Evolutionary conservation across 2,797 vertebrate species (phyloP).

Genomic region (Liparis tanakae): DNA sequence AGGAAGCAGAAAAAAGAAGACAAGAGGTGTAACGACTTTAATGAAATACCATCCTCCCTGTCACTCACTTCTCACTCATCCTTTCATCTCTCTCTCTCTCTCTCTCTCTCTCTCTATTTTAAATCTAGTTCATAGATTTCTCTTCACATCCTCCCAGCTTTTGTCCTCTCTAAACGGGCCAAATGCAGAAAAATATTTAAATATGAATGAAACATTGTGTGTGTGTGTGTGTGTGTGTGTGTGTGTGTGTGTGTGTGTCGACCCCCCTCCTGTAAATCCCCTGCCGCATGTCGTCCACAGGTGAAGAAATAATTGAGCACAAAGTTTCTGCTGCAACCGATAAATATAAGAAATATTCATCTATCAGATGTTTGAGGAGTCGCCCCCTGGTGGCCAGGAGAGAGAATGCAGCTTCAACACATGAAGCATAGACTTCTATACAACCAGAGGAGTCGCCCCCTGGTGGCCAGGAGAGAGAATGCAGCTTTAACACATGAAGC

Average conservation of each 20-base stretch:
- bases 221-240: too few relatives aligned
- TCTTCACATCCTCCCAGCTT: constrained; percentile 7
- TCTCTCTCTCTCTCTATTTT: neutral
- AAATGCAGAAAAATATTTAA: neutral
- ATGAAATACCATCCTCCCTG: constrained; percentile 42
- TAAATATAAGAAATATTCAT: too few relatives aligned
- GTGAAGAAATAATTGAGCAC: constrained; percentile 44
- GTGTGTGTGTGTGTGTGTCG: neutral
- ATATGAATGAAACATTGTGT: neutral
- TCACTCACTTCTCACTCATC: constrained; percentile 22
- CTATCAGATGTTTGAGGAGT: too few relatives aligned
- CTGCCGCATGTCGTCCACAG: neutral
- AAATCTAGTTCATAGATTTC: constrained; percentile 20
- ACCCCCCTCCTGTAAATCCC: constrained; percentile 41
- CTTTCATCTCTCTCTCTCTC: neutral
- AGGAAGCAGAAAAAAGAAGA: neutral
- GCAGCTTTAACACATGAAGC: too few relatives aligned
- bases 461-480: too few relatives aligned
- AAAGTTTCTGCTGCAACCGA: constrained; percentile 14
- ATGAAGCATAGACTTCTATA: too few relatives aligned
- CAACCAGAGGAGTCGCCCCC: too few relatives aligned
- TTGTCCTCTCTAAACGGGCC: constrained; percentile 29
- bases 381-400: too few relatives aligned
- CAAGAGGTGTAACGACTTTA: constrained; percentile 43
- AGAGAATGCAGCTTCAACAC: too few relatives aligned